Conservation (phyloP, 2,888 invertebrate genomes). For the Ophion slaviceki region DNA sequence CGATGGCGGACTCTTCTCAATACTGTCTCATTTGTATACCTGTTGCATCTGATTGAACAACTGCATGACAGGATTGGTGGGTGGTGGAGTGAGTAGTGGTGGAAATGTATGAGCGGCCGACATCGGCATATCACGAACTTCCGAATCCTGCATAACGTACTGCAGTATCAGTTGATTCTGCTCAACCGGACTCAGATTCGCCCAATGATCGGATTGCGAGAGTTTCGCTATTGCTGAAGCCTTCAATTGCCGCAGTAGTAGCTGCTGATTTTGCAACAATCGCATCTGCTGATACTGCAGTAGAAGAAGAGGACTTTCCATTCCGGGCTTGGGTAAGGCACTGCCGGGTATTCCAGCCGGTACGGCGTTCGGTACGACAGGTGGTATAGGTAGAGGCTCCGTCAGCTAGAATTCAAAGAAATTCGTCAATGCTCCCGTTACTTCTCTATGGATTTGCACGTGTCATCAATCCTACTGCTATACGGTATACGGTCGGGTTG, state of each 20-base stretch:
- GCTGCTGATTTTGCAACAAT: conserved; percentile 82
- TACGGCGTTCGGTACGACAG: conserved; percentile 74
- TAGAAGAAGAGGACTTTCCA: conserved; percentile 77
- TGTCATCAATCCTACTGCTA: neutral
- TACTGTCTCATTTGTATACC: conserved; percentile 72
- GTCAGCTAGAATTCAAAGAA: conserved; percentile 69
- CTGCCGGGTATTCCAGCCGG: conserved; percentile 75
- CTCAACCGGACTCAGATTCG: conserved; percentile 83
- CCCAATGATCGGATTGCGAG: conserved; percentile 84
- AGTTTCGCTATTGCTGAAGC: conserved; percentile 80
- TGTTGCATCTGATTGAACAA: conserved; percentile 86
- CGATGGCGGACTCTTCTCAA: neutral
- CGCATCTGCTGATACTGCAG: conserved; percentile 82
- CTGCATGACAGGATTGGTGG: conserved; percentile 85
- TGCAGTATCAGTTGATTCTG: conserved; percentile 85
- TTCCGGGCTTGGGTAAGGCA: conserved; percentile 75
- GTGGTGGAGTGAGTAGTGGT: conserved; percentile 79
- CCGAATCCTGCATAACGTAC: conserved; percentile 83
- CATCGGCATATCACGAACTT: conserved; percentile 78
- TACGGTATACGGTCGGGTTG: too few relatives aligned
- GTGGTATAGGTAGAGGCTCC: conserved; percentile 73
- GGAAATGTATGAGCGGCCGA: conserved; percentile 80
- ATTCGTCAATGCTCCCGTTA: neutral
- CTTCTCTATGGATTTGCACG: neutral
- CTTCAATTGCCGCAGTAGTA: conserved; percentile 81